Evolutionary conservation across 2,797 vertebrate species (phyloP).

Genomic region (Falco columbarius): DNA sequence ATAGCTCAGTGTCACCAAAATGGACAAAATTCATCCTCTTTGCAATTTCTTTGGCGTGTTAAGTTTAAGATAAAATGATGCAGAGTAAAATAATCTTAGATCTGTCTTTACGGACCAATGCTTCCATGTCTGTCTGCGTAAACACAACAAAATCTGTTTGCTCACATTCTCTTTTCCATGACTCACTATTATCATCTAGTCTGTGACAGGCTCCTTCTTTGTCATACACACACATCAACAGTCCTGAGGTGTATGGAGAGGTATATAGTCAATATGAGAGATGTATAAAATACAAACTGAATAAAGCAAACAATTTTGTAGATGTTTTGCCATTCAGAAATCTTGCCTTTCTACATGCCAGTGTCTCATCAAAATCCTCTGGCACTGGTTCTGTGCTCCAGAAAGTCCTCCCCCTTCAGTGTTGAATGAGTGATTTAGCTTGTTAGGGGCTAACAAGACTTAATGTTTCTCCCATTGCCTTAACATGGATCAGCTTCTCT

Average conservation of each 20-base stretch:
- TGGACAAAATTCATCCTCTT: neutral
- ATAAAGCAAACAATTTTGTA: neutral
- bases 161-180: neutral
- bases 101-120: neutral
- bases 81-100: neutral
- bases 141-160: neutral
- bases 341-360: neutral
- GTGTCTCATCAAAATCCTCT: neutral
- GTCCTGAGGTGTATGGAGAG: neutral
- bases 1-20: neutral
- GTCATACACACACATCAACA: neutral
- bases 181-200: neutral
- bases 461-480: neutral
- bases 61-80: neutral
- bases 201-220: neutral
- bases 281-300: neutral
- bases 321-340: neutral
- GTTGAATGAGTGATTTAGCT: neutral
- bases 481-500: neutral
- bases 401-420: neutral
- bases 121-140: neutral
- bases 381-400: neutral
- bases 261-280: neutral
- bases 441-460: neutral
- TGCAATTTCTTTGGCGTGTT: neutral